phyloP scores from a whole-genome alignment of 2,888 invertebrate genomes.

The Panzeria rudis region DNA sequence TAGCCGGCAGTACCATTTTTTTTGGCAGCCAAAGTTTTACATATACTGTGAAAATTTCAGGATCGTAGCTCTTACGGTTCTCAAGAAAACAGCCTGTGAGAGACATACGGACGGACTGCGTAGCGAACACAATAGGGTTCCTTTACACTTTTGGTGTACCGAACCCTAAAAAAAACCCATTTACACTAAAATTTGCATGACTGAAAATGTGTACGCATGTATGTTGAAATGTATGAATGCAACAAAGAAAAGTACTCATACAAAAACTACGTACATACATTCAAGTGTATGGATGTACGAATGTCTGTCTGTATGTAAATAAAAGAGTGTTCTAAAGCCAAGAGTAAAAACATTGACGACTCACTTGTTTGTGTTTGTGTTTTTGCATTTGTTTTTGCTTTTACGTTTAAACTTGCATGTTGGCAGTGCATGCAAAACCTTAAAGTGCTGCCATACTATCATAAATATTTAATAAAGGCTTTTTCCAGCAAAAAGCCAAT shows the following conservation, averaged over 20 bases:
- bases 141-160: no score
- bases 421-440: neutral
- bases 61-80: no score
- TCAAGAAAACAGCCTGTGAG: no score
- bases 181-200: neutral
- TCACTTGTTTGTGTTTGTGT: conserved; percentile 32
- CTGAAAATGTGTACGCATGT: conserved; percentile 2
- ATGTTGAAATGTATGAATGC: no score
- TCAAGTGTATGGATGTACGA: no score
- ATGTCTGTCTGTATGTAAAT: neutral
- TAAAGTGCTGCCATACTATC: conserved; percentile 38
- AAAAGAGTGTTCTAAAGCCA: conserved; percentile 2
- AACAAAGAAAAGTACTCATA: neutral
- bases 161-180: no score
- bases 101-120: no score
- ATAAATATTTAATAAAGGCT: conserved; percentile 30
- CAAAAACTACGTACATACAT: neutral
- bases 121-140: no score
- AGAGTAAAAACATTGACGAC: conserved; percentile 56
- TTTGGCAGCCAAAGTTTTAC: no score
- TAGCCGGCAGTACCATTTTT: no score
- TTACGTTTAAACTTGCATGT: conserved; percentile 13
- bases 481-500: conserved; percentile 1
- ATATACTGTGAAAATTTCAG: no score
- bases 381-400: conserved; percentile 21